Base-by-base conservation (phyloP, 2,113 vertebrate species). In the Aptenodytes forsteri region DNA sequence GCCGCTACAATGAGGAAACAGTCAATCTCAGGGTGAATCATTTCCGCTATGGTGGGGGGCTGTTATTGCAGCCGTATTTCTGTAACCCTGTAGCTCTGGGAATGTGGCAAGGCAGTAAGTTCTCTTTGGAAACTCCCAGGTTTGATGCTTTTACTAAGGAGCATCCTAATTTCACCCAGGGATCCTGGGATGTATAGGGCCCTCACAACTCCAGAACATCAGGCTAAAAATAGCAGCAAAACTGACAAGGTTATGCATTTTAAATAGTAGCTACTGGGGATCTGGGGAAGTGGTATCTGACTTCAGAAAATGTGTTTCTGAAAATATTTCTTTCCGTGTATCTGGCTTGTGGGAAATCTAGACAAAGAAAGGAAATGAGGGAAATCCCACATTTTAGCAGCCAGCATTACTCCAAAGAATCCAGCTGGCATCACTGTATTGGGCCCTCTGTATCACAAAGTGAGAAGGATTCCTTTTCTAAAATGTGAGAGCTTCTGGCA, bases 1-100 rank as follows among this genome's bases (percentile, higher is more conserved):
- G 98, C 98, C 59, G 98, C 99, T 99, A 96, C 79, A 89, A 98
- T 36, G 62, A 78, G 78, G 70, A 97, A 94, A 93, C 16, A 72
- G 26, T n/a, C 52, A 38, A 6, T 44, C 49, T 91, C 73, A 85
- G 78, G 50, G 65, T 72, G 19, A 67, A 11, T 69, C 2, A 58
- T 58, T 90, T n/a, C 79, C 67, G 55, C 36, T 44, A 9, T 1
- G 2, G 26, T 13, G 10, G 6, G 14, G 16, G 40, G 7, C 23
- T 93, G 65, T 30, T 56, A 52, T 30, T 61, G 55, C 27, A 71
- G n/a, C 15, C 4, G 1, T 67, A 61, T 56, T 85, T 89, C 56
- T 83, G 65, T 44, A 65, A 87, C 47, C 44, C 44, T 26, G 13
- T 27, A 32, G 30, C 3, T 2, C 78, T 79, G 30, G 62, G 34